Evolutionary conservation across 2,797 vertebrate species (phyloP), one percentile per base, ranked within the genome.

Genomic region (Dromococcyx pavoninus): DNA sequence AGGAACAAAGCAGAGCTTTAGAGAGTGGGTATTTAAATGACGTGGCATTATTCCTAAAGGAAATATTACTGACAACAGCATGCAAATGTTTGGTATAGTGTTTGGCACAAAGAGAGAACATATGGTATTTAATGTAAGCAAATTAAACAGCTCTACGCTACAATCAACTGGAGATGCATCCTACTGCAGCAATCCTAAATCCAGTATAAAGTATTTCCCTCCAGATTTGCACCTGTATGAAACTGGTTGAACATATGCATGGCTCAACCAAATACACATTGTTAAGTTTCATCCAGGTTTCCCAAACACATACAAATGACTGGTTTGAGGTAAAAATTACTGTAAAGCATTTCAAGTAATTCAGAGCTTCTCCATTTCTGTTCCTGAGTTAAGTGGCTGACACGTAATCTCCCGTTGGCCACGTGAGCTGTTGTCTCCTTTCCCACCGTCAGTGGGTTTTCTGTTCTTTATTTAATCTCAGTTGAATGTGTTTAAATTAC

Each of bases 91-190:
- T 86, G 85, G 79, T 62, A 65, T 27, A 24, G 72, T 3, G 60
- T 16, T 89, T 80, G 93, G 91, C 91, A 94, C 82, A 18, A 37
- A 32, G 44, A 57, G 22, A 13, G 60, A 89, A 28, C 89, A 85
- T 30, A n/a, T 33, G 65, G 89, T 43, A 37, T 88, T 91, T 80
- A 94, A 77, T 35, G 82, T 50, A 50, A 65, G 76, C 32, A 83
- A 86, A 86, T 57, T 2, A 37, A 94, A 69, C 16, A 14, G 54
- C 50, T 82, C 61, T 27, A 15, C 2, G 10, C 10, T 44, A 75
- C 82, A 56, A 58, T 79, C 90, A 82, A 11, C 60, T 48, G 24
- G 60, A 86, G 67, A 37, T 32, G 39, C 25, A 37, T 35, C 60
- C 41, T 24, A 3, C 51, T 62, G 78, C n/a, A 62, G 44, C 56